Evolutionary conservation across 1,140 invertebrate species (phyloP), one percentile per base, ranked within the genome.

Genomic region (Bombus terrestris): DNA sequence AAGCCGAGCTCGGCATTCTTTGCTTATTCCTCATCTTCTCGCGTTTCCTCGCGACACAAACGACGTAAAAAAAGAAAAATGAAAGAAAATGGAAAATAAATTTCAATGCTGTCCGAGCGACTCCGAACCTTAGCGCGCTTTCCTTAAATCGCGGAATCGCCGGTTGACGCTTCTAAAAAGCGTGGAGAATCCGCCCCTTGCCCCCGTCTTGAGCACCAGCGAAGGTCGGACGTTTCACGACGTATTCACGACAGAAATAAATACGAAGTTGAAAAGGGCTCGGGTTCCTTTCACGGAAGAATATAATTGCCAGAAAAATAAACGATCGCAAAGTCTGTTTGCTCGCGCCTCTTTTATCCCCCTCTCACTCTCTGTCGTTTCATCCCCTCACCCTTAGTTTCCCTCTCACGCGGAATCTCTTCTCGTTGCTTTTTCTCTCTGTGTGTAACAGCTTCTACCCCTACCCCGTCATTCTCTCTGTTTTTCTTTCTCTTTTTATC

Each of bases 231-330:
- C 90, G 90, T 91, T 87, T 89, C 86, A 76, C 84, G 89, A 87
- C 86, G 90, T 83, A 93, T 94, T 93, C 92, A 93, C 91, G 87
- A 89, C 83, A 87, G 91, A 92, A 93, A 94, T 93, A 94, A 93
- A 93, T 93, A 92, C 88, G 78, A 75, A 91, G 86, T 92, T 53
- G 92, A 93, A 93, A 93, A 91, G 92, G 80, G 88, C 89, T 89
- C 74, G 87, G 81, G 59, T 88, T 90, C 92, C 90, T 93, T 94
- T 93, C 91, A 94, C 89, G 86, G 89, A 92, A 92, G 92, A 93
- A 94, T 94, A 93, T 94, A 94, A 94, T 94, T 94, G 93, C 93
- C 93, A 93, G 92, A 93, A 94, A 94, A 94, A 95, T 93, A 94
- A 94, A 94, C 91, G 93, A 94, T 94, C 87, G 91, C 90, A 87